Base-by-base conservation (phyloP, 2,888 invertebrate genomes). In the Athalia cordata region DNA sequence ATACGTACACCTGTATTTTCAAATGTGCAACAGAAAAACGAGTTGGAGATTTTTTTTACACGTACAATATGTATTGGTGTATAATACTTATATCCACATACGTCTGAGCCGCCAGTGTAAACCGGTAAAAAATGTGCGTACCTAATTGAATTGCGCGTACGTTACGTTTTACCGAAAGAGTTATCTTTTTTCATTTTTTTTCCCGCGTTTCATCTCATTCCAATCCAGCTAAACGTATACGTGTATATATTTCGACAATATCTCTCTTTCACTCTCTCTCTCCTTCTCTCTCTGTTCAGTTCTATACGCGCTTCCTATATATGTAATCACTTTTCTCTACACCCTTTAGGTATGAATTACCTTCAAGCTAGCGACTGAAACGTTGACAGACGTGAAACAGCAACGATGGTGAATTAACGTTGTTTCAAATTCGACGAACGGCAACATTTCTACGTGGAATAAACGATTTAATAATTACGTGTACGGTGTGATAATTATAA, bases 141-240 rank as follows among this genome's bases (percentile, higher is more conserved):
- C 15, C 67, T 52, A 67, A 67, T 67, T 67, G 50, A 67, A 67
- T 67, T 67, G 15, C 1, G 43, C 52, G 52, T 67, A 67, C 4
- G 50, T 52, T 67, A 67, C 61, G 67, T 52, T 67, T 52, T 67
- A 67, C 50, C 50, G 67, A 67, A 67, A 67, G 47, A 66, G 47
- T 66, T 66, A 15, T 13, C 3, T 50, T n/a, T n/a, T n/a, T n/a
- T n/a, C n/a, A 15, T 15, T 67, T 52, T 67, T 15, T 5, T 52
- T 67, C 8, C 11, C 50, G 15, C 3, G 55, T 5, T 2, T 29
- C 2, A 3, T 52, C 5, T 52, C 29, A 15, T n/a, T 55, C 4
- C 9, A 9, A 8, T 43, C 6, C 13, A 52, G 8, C 52, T 8
- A 0, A 13, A 11, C 3, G 4, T n/a, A 7, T 59, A 55, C 55